Evolutionary conservation across 1,140 invertebrate genomes (phyloP).

Genomic region (Whitmania pigra): DNA sequence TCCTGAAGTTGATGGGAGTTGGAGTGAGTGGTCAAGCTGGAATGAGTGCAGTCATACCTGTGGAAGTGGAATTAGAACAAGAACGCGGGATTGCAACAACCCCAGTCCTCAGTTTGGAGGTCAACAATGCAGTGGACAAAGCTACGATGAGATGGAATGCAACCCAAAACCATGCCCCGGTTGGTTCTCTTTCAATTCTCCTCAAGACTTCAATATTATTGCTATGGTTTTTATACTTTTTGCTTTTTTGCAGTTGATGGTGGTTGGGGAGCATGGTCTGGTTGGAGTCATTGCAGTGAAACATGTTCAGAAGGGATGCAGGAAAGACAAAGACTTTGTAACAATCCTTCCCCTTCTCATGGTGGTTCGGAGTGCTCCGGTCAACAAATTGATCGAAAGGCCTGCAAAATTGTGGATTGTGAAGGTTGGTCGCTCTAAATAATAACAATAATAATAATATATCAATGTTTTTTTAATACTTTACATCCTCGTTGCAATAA

Average conservation of each 20-base stretch:
- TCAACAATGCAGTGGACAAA: slow-evolving; percentile 31
- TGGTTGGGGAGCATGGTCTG: slow-evolving; percentile 34
- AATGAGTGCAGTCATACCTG: slow-evolving; percentile 36
- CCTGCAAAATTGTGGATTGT: slow-evolving; percentile 29
- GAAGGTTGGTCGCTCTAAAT: slow-evolving; percentile 27
- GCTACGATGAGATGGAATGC: slow-evolving; percentile 31
- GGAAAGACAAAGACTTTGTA: slow-evolving; percentile 31
- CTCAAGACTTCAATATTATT: slow-evolving; percentile 20
- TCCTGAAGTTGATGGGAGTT: slow-evolving; percentile 37
- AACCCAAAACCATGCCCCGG: slow-evolving; percentile 35
- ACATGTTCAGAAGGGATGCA: slow-evolving; percentile 34
- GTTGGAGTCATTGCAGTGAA: slow-evolving; percentile 33
- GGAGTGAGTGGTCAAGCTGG: slow-evolving; percentile 50
- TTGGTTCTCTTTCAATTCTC: slow-evolving; percentile 23
- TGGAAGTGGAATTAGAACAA: slow-evolving; percentile 33
- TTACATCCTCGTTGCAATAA: too few species aligned
- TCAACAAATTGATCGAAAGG: slow-evolving; percentile 23
- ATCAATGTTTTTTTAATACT: too few species aligned
- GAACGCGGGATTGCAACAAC: slow-evolving; percentile 35
- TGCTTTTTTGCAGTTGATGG: slow-evolving; percentile 31
- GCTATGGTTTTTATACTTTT: too few species aligned
- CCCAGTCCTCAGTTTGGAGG: slow-evolving; percentile 35
- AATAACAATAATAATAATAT: too few species aligned
- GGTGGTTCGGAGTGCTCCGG: slow-evolving; percentile 32
- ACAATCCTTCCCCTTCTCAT: slow-evolving; percentile 31